Evolutionary conservation across 2,113 vertebrate genomes (phyloP).

Genomic region (Rostratula benghalensis): DNA sequence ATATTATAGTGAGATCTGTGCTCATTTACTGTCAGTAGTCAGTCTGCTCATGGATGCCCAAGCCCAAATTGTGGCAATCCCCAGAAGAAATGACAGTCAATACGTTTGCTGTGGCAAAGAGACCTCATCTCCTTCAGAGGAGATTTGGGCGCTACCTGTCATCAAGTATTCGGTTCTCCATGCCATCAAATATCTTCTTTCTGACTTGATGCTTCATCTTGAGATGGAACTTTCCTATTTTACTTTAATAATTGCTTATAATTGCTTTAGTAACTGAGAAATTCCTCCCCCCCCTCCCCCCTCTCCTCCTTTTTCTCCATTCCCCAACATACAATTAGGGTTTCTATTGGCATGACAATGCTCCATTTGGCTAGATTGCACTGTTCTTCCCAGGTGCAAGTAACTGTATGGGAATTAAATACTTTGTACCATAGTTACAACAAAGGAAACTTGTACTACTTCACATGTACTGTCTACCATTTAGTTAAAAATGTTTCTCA

Average conservation of each 20-base stretch:
- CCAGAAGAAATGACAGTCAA: neutral
- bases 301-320: neutral
- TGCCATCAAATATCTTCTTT: neutral
- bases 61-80: neutral
- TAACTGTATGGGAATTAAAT: neutral
- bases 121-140: neutral
- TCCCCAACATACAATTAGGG: neutral
- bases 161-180: neutral
- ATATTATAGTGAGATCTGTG: neutral
- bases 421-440: neutral
- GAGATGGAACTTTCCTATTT: neutral
- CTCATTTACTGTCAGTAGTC: neutral
- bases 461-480: neutral
- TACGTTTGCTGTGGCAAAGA: neutral
- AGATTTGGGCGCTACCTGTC: neutral
- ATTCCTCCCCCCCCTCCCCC: too few species aligned
- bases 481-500: neutral
- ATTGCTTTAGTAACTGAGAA: neutral
- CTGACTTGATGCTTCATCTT: neutral
- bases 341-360: neutral
- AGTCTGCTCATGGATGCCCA: neutral
- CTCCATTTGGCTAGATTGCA: neutral
- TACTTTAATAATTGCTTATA: neutral
- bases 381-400: neutral
- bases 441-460: neutral